Base-by-base conservation (phyloP, 2,888 invertebrate genomes). In the Tetramorium bicarinatum region DNA sequence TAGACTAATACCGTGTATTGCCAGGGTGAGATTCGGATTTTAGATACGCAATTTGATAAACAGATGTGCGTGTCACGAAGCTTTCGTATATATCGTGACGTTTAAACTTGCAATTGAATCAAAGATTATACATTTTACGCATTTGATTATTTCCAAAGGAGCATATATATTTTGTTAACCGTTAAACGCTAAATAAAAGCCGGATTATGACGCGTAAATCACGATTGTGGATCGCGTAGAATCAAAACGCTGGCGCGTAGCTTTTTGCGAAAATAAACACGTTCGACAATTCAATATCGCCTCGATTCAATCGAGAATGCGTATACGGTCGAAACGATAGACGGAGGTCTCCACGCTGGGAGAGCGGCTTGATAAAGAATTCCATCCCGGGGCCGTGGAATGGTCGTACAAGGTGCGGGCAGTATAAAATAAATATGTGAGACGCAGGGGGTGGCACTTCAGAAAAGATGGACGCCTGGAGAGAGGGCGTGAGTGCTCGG, bases 361-460 rank as follows among this genome's bases (percentile, higher is more conserved):
- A 82, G 86, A 75, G 74, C 82, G 85, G 84, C 88, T 91, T 90
- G 91, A 90, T 91, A 90, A 91, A 89, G 91, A 89, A 90, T 91
- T 91, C 89, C 86, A 91, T 90, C 87, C 84, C 54, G 79, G 77
- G 81, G 82, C 74, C 29, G 86, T 69, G 86, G 85, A 84, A 88
- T 69, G 83, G 79, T 84, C 85, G 85, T 85, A 80, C 84, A 85
- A 91, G 87, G 87, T 87, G 87, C 82, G 89, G 89, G 82, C 88
- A 86, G 86, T 88, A 91, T 92, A 91, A 92, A 91, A 92, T 92
- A 93, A 93, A 92, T 93, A 93, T 92, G 89, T 88, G 90, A 88
- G 87, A 87, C 87, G 89, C 77, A 59, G 61, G 41, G 66, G 82
- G 61, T 72, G 74, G 61, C 62, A 80, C 71, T 67, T 72, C 84